Conservation (phyloP, 2,888 invertebrate genomes). For the Caenorhabditis parvicauda region DNA sequence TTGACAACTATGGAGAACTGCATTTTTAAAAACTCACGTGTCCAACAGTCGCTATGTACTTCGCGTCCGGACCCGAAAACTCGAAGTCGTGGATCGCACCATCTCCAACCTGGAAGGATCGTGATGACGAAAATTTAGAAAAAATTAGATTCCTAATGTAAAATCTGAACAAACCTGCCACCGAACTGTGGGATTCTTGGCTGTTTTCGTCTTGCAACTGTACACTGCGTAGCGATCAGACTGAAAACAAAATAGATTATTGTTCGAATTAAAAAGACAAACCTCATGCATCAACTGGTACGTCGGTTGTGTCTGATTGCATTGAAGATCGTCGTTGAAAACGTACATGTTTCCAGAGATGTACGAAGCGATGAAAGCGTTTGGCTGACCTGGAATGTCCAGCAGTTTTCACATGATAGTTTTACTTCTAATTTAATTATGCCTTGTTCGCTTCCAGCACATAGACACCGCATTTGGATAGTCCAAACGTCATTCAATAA, state of each 20-base stretch:
- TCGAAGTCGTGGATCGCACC: constrained; percentile 86
- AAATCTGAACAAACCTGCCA: constrained; percentile 63
- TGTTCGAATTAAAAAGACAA: neutral
- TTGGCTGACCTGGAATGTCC: constrained; percentile 72
- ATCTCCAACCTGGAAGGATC: constrained; percentile 63
- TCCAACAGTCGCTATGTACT: constrained; percentile 87
- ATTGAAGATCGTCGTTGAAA: constrained; percentile 90
- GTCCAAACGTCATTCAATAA: no score
- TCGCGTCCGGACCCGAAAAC: constrained; percentile 85
- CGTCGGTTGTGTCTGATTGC: constrained; percentile 84
- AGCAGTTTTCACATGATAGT: no score
- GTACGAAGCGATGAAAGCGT: constrained; percentile 89
- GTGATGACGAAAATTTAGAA: no score
- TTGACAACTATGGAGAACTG: neutral
- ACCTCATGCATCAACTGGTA: constrained; percentile 72
- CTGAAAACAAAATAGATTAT: constrained; percentile 21
- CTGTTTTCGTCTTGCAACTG: constrained; percentile 92
- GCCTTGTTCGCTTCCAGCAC: no score
- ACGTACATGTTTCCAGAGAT: constrained; percentile 93
- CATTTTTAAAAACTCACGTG: constrained; percentile 64
- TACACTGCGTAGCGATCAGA: constrained; percentile 90
- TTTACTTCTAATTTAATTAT: no score
- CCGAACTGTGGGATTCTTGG: constrained; percentile 88
- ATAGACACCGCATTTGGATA: no score
- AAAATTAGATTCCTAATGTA: neutral